These are phyloP conservation scores for Steromphala cineraria DNA, from an alignment of 2,888 invertebrate species.

Conservation along the genomic window DNA sequence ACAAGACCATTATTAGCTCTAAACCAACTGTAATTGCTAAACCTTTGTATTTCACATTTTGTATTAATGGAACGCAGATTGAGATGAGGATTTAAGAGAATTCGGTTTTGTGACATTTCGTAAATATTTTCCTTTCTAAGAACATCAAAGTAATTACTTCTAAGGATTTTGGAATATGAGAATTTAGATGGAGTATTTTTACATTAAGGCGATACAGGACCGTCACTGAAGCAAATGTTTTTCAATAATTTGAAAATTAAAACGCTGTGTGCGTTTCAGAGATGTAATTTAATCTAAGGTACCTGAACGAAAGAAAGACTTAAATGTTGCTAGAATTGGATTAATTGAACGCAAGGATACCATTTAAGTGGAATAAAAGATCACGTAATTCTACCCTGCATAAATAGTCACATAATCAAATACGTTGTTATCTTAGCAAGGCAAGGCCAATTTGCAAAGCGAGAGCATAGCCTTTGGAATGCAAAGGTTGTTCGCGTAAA, in stretches of 20 bases:
- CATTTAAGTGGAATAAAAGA: not conserved
- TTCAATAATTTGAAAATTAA: not conserved
- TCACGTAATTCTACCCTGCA: not conserved
- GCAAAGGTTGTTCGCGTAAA: not conserved
- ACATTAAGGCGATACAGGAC: no score
- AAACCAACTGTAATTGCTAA: slow-evolving; percentile 5
- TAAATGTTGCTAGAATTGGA: not conserved
- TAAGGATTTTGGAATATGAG: not conserved
- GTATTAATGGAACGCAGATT: not conserved
- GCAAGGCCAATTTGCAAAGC: not conserved
- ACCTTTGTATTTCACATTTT: not conserved
- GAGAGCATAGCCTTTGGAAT: not conserved
- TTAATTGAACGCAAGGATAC: not conserved
- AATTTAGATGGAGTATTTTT: not conserved
- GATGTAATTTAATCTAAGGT: not conserved
- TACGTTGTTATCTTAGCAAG: not conserved
- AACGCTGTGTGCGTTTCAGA: not conserved
- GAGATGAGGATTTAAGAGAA: slow-evolving; percentile 7
- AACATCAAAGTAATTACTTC: not conserved
- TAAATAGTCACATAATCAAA: not conserved
- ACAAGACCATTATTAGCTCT: not conserved
- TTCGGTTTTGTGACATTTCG: not conserved
- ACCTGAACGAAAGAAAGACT: not conserved
- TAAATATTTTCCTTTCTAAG: not conserved
- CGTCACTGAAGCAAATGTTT: not conserved